These are phyloP conservation scores for Eunapius fragilis DNA, from an alignment of 37 sponge, comb jelly and placozoan genomes.

Conservation along the genomic window DNA sequence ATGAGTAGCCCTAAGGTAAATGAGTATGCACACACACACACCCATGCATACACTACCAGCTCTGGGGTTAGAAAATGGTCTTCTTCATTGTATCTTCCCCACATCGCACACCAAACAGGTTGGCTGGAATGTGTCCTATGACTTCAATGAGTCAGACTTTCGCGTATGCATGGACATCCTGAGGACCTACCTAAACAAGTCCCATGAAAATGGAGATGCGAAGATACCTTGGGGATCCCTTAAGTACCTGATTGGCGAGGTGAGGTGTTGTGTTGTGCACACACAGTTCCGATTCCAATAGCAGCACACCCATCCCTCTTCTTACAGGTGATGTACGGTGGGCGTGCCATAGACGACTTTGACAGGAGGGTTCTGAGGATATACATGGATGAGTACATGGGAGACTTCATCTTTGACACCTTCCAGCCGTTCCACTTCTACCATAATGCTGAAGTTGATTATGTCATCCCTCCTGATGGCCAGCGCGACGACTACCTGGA, in stretches of 20 bases:
- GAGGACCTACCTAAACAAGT: conserved; percentile 91
- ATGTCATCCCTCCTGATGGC: conserved; percentile 88
- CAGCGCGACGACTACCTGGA: conserved; percentile 86
- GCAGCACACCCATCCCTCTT: background rate
- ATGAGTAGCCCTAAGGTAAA: background rate
- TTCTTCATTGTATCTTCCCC: too few relatives aligned
- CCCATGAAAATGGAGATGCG: conserved; percentile 83
- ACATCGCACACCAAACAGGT: conserved; percentile 46
- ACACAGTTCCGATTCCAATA: background rate
- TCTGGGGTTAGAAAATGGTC: background rate
- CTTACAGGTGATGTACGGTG: conserved; percentile 97
- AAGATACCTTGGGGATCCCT: conserved; percentile 99
- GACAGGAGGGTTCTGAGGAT: conserved; percentile 95
- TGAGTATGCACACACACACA: too few relatives aligned
- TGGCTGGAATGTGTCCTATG: conserved; percentile 99
- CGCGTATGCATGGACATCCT: conserved; percentile 96
- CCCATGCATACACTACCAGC: background rate
- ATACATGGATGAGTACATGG: conserved; percentile 99
- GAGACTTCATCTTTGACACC: conserved; percentile 99
- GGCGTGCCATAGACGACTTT: conserved; percentile 98
- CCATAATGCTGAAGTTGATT: conserved; percentile 85
- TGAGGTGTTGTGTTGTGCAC: conserved; percentile 18
- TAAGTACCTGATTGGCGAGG: conserved; percentile 99
- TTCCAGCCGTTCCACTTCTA: conserved; percentile 99
- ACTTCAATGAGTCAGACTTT: conserved; percentile 99